These are phyloP conservation scores for Lepus timidus DNA, from an alignment of 2,113 vertebrate species.

Conservation along the genomic window DNA sequence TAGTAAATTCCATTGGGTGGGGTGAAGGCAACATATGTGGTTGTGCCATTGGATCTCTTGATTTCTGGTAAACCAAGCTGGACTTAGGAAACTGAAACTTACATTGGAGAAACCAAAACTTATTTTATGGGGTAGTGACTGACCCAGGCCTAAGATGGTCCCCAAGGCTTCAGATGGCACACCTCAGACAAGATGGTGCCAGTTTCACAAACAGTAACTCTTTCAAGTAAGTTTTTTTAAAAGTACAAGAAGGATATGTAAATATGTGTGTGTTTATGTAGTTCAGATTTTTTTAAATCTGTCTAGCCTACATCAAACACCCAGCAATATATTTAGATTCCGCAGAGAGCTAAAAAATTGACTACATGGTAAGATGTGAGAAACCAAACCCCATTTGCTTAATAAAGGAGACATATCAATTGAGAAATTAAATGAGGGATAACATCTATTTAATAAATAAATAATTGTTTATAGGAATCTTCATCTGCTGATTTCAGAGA, in stretches of 20 bases:
- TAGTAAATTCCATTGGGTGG: no score
- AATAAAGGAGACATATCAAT: neutral
- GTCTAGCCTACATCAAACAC: neutral
- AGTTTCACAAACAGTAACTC: no score
- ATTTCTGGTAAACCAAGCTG: no score
- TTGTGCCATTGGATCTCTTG: no score
- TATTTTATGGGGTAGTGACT: no score
- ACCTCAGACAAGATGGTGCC: no score
- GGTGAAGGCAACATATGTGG: no score
- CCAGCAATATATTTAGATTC: neutral
- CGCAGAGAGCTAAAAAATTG: neutral
- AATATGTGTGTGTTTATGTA: neutral
- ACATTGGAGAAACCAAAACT: no score
- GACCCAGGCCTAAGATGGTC: no score
- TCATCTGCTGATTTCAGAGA: neutral
- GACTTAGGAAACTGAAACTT: no score
- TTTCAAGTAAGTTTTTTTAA: neutral
- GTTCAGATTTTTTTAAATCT: neutral
- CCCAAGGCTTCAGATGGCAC: no score
- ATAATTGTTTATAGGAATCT: neutral
- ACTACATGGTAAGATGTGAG: neutral
- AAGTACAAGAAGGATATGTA: neutral
- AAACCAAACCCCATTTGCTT: neutral
- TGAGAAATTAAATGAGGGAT: slow-evolving; percentile 20
- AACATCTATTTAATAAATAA: neutral